A percentile compares a stretch with the other conserved stretches of the same genome.
Conservation (phyloP, 2,888 invertebrate genomes). For the Drosophila anomalata region DNA sequence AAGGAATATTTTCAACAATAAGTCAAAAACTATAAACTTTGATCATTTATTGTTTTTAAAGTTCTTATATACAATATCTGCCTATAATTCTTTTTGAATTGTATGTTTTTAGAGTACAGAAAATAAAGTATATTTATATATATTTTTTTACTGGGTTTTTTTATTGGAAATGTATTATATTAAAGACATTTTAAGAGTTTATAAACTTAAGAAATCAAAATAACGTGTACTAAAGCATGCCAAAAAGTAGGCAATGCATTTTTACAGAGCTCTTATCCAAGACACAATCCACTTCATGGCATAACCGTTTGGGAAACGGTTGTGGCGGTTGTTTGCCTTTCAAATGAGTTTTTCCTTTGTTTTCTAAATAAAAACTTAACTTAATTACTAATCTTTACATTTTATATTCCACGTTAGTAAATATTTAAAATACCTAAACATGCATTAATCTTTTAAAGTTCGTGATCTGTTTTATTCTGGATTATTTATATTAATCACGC, state of each 20-base stretch:
- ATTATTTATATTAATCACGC: slow-evolving; percentile 17
- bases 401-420: not conserved
- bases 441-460: slow-evolving; percentile 7
- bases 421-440: not conserved
- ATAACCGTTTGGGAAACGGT: not conserved
- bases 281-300: slow-evolving; percentile 6
- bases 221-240: not conserved
- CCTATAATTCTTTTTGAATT: no score
- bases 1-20: not conserved
- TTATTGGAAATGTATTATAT: not conserved
- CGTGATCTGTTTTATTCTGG: slow-evolving; percentile 23
- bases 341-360: not conserved
- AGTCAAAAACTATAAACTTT: no score
- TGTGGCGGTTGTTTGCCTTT: not conserved
- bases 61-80: no score
- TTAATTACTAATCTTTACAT: not conserved
- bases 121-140: not conserved
- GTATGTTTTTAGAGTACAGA: not conserved
- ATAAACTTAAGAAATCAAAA: not conserved
- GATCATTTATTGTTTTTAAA: no score
- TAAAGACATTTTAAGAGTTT: not conserved
- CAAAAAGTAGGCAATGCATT: slow-evolving; percentile 12
- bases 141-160: not conserved
- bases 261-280: not conserved
- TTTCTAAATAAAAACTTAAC: not conserved